These are phyloP conservation scores for Rhinolophus ferrumequinum DNA, from an alignment of 2,113 vertebrate genomes.

Conservation along the genomic window DNA sequence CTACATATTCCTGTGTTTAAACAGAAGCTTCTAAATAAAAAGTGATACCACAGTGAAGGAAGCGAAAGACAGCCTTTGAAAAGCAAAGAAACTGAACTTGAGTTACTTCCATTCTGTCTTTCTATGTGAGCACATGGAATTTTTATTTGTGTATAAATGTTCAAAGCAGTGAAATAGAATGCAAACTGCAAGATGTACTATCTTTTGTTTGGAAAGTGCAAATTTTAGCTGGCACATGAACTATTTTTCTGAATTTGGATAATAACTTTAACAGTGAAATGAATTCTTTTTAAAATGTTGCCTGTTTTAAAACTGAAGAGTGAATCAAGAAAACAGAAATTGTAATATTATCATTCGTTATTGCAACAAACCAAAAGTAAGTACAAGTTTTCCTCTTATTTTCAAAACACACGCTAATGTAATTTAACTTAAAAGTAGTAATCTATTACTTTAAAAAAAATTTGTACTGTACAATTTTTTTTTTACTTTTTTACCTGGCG, in stretches of 20 bases:
- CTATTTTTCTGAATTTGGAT: background rate
- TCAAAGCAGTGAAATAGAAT: slow-evolving; percentile 41
- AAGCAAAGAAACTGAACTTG: slow-evolving; percentile 46
- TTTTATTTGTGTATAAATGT: slow-evolving; percentile 36
- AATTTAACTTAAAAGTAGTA: slow-evolving; percentile 5
- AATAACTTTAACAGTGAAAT: background rate
- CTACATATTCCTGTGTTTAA: background rate
- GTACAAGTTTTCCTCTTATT: background rate
- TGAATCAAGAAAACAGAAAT: background rate
- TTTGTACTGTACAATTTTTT: background rate
- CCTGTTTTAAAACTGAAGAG: slow-evolving; percentile 33
- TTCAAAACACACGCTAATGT: background rate
- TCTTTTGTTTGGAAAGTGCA: slow-evolving; percentile 19
- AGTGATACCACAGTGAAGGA: background rate
- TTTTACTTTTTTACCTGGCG: background rate
- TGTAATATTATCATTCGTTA: background rate
- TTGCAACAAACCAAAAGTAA: background rate
- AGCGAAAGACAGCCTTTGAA: background rate
- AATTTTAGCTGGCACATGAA: background rate
- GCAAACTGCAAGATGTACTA: background rate
- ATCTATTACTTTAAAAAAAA: background rate
- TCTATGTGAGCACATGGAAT: background rate
- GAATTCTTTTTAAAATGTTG: background rate
- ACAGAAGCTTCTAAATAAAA: slow-evolving; percentile 31
- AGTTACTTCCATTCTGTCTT: slow-evolving; percentile 23